phyloP scores from a whole-genome alignment of 2,113 vertebrate species.

The Datnioides undecimradiatus region DNA sequence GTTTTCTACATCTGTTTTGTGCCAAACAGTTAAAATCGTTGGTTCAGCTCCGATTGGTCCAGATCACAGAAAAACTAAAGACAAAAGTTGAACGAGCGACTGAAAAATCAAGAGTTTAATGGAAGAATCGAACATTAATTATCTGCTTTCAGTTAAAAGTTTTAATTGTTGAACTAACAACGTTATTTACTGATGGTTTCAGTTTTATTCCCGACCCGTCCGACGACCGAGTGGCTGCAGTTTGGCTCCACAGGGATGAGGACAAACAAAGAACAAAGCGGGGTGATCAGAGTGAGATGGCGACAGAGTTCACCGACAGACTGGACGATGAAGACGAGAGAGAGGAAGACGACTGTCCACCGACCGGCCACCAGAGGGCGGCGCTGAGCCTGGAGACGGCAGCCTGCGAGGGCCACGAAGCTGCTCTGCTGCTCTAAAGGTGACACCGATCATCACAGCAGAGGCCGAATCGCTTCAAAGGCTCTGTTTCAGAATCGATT shows the following conservation, averaged over 20 bases:
- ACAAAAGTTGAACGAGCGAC: too few species aligned
- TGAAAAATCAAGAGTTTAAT: too few species aligned
- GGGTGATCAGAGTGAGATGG: conserved; percentile 11
- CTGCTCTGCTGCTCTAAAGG: background rate
- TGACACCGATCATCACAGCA: background rate
- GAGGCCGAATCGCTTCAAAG: background rate
- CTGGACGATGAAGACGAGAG: background rate
- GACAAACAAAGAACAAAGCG: conserved; percentile 38
- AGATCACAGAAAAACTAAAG: too few species aligned
- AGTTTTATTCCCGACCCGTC: background rate
- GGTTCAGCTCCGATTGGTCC: too few species aligned
- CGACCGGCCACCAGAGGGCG: conserved; percentile 52
- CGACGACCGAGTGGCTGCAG: conserved; percentile 1
- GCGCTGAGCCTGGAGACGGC: conserved; percentile 22
- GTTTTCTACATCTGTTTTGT: too few species aligned
- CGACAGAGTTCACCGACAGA: background rate
- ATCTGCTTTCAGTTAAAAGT: too few species aligned
- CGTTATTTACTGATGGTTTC: background rate
- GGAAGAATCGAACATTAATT: too few species aligned
- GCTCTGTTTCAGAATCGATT: background rate
- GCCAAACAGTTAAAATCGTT: too few species aligned
- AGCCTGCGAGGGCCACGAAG: conserved; percentile 9
- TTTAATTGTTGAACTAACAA: background rate
- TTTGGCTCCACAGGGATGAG: conserved; percentile 27
- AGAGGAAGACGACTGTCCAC: conserved; percentile 3